These are phyloP conservation scores for Nematolebias whitei DNA, from an alignment of 2,113 vertebrate genomes.

Conservation along the genomic window DNA sequence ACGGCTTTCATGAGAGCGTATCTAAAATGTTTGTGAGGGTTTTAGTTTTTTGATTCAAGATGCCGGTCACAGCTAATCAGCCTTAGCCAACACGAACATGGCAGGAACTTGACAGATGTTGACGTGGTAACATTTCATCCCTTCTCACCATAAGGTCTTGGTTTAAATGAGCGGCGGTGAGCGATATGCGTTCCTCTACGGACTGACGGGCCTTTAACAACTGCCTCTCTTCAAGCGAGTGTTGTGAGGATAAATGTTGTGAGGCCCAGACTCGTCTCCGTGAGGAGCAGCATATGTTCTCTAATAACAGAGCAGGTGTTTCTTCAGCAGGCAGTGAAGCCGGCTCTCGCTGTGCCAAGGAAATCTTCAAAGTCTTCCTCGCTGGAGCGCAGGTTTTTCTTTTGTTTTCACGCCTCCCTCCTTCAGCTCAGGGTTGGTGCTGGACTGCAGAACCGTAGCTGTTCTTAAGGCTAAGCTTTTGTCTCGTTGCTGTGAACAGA, in stretches of 20 bases:
- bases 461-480: conserved; percentile 32
- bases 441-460: conserved; percentile 36
- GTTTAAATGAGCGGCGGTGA: too few species aligned
- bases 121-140: too few species aligned
- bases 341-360: conserved; percentile 18
- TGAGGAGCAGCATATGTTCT: conserved; percentile 58
- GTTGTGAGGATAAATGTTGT: not conserved
- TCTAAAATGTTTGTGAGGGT: too few species aligned
- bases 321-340: conserved; percentile 51
- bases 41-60: too few species aligned
- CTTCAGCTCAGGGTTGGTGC: conserved; percentile 33
- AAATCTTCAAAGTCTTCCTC: conserved; percentile 49
- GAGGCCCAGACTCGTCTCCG: conserved; percentile 38
- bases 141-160: too few species aligned
- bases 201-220: too few species aligned
- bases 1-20: too few species aligned
- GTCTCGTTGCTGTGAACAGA: conserved; percentile 22
- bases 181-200: too few species aligned
- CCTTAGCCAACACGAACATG: too few species aligned
- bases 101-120: too few species aligned
- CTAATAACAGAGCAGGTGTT: conserved; percentile 61
- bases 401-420: conserved; percentile 5
- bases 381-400: not conserved
- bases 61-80: too few species aligned
- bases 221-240: not conserved